Percentiles rank a stretch among this genome's conserved stretches.
Conservation (phyloP, 2,113 vertebrate species). For the Amia ocellicauda region DNA sequence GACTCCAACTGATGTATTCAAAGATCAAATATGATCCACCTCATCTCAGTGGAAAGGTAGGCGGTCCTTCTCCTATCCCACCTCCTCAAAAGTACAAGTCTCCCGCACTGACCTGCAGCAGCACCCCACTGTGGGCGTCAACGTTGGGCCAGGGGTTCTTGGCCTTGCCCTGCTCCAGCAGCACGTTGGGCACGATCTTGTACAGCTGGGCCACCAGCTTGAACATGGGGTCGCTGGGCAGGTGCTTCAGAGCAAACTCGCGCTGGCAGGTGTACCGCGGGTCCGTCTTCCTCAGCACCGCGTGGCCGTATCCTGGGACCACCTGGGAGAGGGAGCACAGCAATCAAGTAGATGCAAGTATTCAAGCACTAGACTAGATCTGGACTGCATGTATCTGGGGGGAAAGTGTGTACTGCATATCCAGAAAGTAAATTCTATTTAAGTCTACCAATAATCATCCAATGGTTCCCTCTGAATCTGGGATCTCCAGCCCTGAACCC, state of each 20-base stretch:
- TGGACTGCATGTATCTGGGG: no score
- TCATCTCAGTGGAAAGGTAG: no score
- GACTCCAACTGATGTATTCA: no score
- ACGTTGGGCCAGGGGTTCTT: constrained; percentile 99
- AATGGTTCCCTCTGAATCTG: no score
- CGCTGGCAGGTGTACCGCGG: constrained; percentile 89
- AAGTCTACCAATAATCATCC: no score
- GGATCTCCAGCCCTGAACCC: no score
- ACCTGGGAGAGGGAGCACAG: constrained; percentile 60
- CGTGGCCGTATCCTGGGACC: constrained; percentile 90
- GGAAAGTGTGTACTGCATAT: no score
- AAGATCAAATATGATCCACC: no score
- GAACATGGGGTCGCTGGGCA: constrained; percentile 91
- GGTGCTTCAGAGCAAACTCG: constrained; percentile 91
- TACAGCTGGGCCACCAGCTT: constrained; percentile 91
- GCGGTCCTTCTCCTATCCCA: no score
- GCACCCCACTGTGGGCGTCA: constrained; percentile 92
- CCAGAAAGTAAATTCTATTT: no score
- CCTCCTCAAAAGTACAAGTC: no score
- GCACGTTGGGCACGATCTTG: constrained; percentile 91
- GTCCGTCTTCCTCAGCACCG: constrained; percentile 90
- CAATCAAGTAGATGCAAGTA: background rate
- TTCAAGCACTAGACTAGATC: no score
- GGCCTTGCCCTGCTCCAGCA: constrained; percentile 95
- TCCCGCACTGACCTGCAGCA: constrained; percentile 80